Evolutionary conservation across 2,888 invertebrate genomes (phyloP), one percentile per base, ranked within the genome.

Genomic region (Selenia dentaria): DNA sequence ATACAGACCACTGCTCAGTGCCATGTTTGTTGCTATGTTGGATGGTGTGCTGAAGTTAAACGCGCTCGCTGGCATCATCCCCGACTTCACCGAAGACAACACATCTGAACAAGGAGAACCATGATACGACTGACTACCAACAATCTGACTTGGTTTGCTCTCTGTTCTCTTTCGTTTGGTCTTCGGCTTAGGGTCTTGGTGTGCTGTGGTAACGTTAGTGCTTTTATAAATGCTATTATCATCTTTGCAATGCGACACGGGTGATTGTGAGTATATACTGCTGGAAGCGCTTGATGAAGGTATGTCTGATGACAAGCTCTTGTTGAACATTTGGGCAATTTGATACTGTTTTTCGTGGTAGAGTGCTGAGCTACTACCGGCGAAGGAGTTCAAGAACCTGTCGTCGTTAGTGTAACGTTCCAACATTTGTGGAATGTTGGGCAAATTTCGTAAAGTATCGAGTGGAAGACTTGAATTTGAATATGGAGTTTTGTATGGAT

Each of bases 41-140:
- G 94, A 91, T 0, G 95, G 90, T 2, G 95, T 92, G 10, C 95
- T 95, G 69, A 96, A 97, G 74, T 96, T 96, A 65, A 96, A 97
- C 36, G 96, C 96, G 81, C 96, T 96, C 14, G 95, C 94, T 4
- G 96, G 93, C 54, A 96, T 95, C 70, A 95, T 94, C 61, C 93
- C 93, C 0, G 76, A 64, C 54, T 87, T 89, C 0, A 83, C 86
- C 1, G 88, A 79, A 1, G 84, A 77, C 27, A 88, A 48, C 12
- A 84, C 80, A 47, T 88, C 88, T 2, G 70, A 71, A 2, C 93
- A 93, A 62, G 95, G 93, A 33, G 95, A 70, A 6, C 93, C 92
- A 59, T 95, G 85, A 52, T 83, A 87, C n/a, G 70, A 56, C 54
- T 85, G 88, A 44, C 93, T 53, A 91, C 90, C 45, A 20, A 71